A percentile compares a stretch with the other conserved stretches of the same genome.
Evolutionary conservation across 2,888 invertebrate genomes (phyloP).

Genomic region (Drosophila formosana): DNA sequence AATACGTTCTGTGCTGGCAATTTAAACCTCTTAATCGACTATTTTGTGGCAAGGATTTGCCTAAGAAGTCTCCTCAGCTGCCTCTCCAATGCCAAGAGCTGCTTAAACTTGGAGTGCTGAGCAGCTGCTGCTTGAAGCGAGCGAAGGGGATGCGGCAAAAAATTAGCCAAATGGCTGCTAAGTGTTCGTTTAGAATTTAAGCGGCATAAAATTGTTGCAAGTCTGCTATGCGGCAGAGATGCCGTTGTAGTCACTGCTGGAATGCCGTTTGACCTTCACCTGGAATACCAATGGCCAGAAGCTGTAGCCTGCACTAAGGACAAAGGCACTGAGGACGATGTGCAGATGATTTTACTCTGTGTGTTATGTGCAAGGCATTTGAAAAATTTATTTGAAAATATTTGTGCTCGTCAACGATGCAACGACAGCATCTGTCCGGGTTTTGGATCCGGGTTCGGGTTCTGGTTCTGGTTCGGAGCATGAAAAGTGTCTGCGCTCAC

Average conservation of each 20-base stretch:
- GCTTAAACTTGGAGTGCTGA: conserved; percentile 3
- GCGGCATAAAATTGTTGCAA: conserved; percentile 57
- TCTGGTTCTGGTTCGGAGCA: conserved; percentile 21
- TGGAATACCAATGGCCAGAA: conserved; percentile 58
- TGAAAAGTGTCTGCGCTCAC: conserved; percentile 65
- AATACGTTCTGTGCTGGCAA: not conserved
- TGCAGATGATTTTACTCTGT: conserved; percentile 10
- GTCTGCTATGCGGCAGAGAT: conserved; percentile 41
- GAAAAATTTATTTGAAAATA: conserved; percentile 71
- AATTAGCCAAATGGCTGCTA: conserved; percentile 64
- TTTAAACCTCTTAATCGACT: not conserved
- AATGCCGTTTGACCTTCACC: conserved; percentile 74
- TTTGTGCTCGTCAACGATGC: conserved; percentile 66
- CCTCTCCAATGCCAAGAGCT: not conserved
- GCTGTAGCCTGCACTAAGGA: conserved; percentile 20
- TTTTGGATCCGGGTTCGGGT: not conserved
- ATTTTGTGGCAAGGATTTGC: not conserved
- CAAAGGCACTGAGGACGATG: conserved; percentile 13
- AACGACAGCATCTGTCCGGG: conserved; percentile 39
- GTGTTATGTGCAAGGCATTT: conserved; percentile 60
- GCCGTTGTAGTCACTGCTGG: conserved; percentile 31
- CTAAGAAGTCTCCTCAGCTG: not conserved
- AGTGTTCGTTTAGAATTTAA: conserved; percentile 56
- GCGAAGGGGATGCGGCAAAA: conserved; percentile 26
- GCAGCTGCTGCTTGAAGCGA: conserved; percentile 21